Evolutionary conservation across 1,140 invertebrate species (phyloP).

Genomic region (Marisa cornuarietis): DNA sequence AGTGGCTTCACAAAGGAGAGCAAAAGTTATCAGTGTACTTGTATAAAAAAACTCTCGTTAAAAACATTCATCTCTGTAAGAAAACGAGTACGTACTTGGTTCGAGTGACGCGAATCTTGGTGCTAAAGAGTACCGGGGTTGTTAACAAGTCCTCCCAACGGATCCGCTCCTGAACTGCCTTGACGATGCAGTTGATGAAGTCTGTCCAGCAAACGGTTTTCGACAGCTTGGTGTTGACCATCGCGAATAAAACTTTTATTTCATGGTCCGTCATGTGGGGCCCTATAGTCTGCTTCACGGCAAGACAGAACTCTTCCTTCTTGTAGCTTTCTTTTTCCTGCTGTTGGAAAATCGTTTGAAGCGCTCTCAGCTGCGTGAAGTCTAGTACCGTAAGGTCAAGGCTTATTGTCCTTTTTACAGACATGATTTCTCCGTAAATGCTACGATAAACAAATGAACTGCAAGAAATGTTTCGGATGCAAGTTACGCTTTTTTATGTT

Average conservation of each 20-base stretch:
- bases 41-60: no score
- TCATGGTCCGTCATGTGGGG: slow-evolving; percentile 42
- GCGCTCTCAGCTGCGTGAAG: background rate
- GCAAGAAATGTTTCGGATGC: no score
- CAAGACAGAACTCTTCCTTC: slow-evolving; percentile 52
- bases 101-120: background rate
- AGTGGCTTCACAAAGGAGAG: no score
- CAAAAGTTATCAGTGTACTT: no score
- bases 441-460: no score
- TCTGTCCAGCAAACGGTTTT: background rate
- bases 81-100: slow-evolving; percentile 2
- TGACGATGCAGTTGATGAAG: slow-evolving; percentile 6
- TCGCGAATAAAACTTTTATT: slow-evolving; percentile 54
- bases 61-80: background rate
- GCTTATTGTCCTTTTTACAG: background rate
- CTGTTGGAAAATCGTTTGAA: slow-evolving; percentile 2
- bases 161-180: background rate
- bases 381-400: background rate
- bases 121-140: background rate
- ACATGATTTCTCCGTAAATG: background rate
- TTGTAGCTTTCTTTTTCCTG: slow-evolving; percentile 5
- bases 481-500: no score
- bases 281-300: slow-evolving; percentile 48
- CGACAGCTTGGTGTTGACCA: slow-evolving; percentile 42
- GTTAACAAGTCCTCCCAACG: background rate